A percentile compares a stretch with the other conserved stretches of the same genome.
phyloP scores from a whole-genome alignment of 2,797 vertebrate species.

The Cyprinella venusta region DNA sequence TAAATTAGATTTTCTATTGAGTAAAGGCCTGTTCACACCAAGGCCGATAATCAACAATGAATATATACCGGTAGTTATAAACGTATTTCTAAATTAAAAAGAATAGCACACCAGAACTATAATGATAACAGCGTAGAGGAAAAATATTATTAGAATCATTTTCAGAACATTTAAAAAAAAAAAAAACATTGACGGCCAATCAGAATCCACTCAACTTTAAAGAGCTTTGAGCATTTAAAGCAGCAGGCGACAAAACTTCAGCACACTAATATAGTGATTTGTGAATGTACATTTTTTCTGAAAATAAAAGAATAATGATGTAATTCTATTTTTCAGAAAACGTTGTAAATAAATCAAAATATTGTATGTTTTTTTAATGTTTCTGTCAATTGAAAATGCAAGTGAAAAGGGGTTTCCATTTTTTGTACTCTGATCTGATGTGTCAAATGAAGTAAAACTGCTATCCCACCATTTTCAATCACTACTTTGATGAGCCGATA shows the following conservation, averaged over 20 bases:
- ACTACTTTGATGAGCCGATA: slow-evolving; percentile 87
- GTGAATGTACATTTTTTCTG: background rate
- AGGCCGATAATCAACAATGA: background rate
- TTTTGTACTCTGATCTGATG: background rate
- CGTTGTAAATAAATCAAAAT: background rate
- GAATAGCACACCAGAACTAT: background rate
- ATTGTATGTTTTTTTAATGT: background rate
- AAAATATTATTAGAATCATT: background rate
- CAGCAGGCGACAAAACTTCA: background rate
- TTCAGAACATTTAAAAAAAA: background rate
- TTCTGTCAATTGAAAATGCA: background rate
- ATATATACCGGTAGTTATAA: background rate
- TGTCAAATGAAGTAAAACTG: background rate
- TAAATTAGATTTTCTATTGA: background rate
- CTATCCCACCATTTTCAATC: slow-evolving; percentile 85
- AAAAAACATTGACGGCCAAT: background rate
- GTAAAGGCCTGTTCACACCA: background rate
- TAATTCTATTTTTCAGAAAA: background rate
- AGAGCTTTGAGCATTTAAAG: background rate
- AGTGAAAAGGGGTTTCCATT: background rate
- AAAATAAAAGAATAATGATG: background rate
- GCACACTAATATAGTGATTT: background rate
- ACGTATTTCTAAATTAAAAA: background rate
- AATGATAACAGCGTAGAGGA: background rate
- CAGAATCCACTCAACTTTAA: background rate